These are phyloP conservation scores for Hassar affinis DNA, from an alignment of 2,113 vertebrate genomes.

Conservation along the genomic window DNA sequence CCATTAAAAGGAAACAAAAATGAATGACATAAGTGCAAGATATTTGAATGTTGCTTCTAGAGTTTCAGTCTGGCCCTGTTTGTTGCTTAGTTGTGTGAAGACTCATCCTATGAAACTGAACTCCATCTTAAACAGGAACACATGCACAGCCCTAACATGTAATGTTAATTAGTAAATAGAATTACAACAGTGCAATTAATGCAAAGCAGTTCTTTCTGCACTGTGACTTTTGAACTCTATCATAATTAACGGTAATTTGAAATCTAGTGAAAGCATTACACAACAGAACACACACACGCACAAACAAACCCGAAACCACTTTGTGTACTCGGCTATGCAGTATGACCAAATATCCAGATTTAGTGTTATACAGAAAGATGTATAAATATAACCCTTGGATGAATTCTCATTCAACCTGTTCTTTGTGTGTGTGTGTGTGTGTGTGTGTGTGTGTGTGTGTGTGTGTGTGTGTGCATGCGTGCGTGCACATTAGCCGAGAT, in stretches of 20 bases:
- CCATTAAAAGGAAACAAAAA: no score
- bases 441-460: neutral
- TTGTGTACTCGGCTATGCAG: neutral
- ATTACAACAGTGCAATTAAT: neutral
- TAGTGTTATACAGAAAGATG: neutral
- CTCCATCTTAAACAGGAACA: neutral
- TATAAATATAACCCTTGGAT: neutral
- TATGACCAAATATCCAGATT: neutral
- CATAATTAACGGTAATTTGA: neutral
- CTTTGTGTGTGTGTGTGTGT: neutral
- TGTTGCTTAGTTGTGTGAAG: neutral
- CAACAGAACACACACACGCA: neutral
- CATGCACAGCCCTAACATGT: neutral
- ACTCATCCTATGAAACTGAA: neutral
- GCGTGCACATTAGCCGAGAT: constrained; percentile 41
- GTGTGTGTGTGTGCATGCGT: neutral
- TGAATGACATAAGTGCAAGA: neutral
- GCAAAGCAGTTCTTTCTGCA: neutral
- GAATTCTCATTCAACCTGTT: neutral
- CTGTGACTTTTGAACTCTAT: neutral
- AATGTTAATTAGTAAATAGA: neutral
- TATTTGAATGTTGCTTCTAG: neutral
- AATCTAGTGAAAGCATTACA: neutral
- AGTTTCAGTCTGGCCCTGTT: neutral
- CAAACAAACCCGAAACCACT: neutral